Evolutionary conservation across 2,797 vertebrate genomes (phyloP), one percentile per base, ranked within the genome.

Genomic region (Cirrhinus mrigala): DNA sequence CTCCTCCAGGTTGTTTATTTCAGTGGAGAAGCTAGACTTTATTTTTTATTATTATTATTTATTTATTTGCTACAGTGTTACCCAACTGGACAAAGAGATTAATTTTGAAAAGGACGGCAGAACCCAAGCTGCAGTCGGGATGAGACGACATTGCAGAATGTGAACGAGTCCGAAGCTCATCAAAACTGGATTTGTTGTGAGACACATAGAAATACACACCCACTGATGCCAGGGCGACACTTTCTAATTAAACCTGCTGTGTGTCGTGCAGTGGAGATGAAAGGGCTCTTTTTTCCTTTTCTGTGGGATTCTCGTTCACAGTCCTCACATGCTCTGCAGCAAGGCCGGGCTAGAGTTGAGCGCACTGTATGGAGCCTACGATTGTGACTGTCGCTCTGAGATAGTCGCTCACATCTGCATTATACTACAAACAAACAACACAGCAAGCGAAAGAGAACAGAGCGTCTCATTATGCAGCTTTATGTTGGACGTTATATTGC

Each of bases 241-340:
- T 94, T 94, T 94, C 92, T 94, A 95, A 95, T 95, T 93, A 94
- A 95, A 94, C 91, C 89, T 94, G 94, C 93, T 93, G 94, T 92
- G 92, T 93, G 91, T 91, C 91, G 91, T 92, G 87, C 90, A 69
- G 90, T 91, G 84, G 40, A 92, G 90, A 94, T 94, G 92, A 94
- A 94, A 94, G 92, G 93, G 93, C 90, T 94, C 92, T 94, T 94
- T 94, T 94, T 92, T 94, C 92, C 87, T 87, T 64, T 71, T 84
- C 86, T 88, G 89, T 90, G 87, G 88, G 86, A 91, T 90, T 92
- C 89, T 85, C 44, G 48, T 81, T 88, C 83, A 33, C 40, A 76
- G 79, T 60, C 33, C 80, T 84, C 37, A 71, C 81, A 62, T 62
- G 20, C 56, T 14, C 52, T 69, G 71, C 29, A 16, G 75, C 58